Percentiles rank a stretch among this genome's conserved stretches.
Evolutionary conservation across 2,113 vertebrate species (phyloP).

Genomic region (Toxotes jaculatrix): DNA sequence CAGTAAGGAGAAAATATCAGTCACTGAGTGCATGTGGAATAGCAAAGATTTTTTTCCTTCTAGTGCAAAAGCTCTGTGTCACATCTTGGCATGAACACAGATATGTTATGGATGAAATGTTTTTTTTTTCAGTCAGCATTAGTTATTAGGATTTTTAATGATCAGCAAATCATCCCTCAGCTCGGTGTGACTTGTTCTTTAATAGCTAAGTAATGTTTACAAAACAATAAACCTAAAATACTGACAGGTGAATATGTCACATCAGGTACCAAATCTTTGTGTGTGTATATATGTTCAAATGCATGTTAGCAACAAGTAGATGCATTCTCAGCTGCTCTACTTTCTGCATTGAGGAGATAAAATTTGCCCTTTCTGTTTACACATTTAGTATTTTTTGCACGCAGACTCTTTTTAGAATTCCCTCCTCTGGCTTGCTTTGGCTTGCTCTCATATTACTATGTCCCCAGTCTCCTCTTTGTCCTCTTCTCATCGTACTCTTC

Average conservation of each 20-base stretch:
- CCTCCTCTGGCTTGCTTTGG: neutral
- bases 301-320: neutral
- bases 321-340: neutral
- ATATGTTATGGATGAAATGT: no score
- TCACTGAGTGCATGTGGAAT: conserved; percentile 10
- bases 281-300: neutral
- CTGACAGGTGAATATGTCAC: no score
- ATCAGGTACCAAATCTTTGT: neutral
- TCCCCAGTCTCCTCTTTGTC: conserved; percentile 30
- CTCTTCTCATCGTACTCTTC: conserved; percentile 48
- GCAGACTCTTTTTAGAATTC: conserved; percentile 2
- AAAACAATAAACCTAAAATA: neutral
- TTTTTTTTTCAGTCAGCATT: no score
- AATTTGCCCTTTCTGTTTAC: neutral
- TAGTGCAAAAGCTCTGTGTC: neutral
- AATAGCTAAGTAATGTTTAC: neutral
- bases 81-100: neutral
- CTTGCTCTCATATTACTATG: neutral
- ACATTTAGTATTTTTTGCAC: neutral
- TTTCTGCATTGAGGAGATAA: neutral
- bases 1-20: conserved; percentile 15
- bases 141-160: neutral
- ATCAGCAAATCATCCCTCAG: neutral
- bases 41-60: neutral
- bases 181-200: neutral